Base-by-base conservation (phyloP, 2,113 vertebrate species). In the Thalassoma bifasciatum region DNA sequence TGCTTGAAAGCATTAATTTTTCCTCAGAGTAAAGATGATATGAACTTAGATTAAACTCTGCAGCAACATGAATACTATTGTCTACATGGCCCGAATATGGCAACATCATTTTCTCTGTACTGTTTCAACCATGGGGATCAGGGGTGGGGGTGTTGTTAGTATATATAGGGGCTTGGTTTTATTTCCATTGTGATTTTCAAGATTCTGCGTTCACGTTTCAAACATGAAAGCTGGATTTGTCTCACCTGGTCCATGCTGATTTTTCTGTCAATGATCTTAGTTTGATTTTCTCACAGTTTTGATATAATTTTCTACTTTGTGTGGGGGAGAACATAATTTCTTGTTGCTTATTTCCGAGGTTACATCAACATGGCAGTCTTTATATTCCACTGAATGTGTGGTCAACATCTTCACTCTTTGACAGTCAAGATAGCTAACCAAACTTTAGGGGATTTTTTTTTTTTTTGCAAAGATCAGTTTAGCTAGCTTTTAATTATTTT, bases 401-500 rank as follows among this genome's bases (percentile, higher is more conserved):
- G 71, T 57, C 36, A 21, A 54, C 13, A 17, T 85, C 61, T 64
- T 86, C 66, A 71, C 50, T 81, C 72, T 66, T 72, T 72, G 64
- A 66, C 79, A 52, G 64, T 58, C 51, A 38, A 78, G 75, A 77
- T 72, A 54, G 81, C 58, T 66, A 78, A 77, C 86, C 83, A 81
- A 90, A 85, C 61, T 59, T 54, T 61, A 23, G 73, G 58, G 76
- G 59, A 70, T 67, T 88, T 86, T n/a, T n/a, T n/a, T n/a, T n/a
- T n/a, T n/a, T n/a, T 23, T 87, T 23, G 36, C 73, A 81, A 59
- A 79, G 77, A 78, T 87, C 68, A 5, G 75, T 78, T 53, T 82
- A 88, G 83, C 85, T 91, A 82, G 82, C 63, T 75, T 82, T 89
- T 72, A 19, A 17, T 88, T 77, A 40, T 67, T n/a, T 82, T 75